A percentile compares a stretch with the other conserved stretches of the same genome.
Conservation (phyloP, 1,140 invertebrate genomes). For the Pantala flavescens region DNA sequence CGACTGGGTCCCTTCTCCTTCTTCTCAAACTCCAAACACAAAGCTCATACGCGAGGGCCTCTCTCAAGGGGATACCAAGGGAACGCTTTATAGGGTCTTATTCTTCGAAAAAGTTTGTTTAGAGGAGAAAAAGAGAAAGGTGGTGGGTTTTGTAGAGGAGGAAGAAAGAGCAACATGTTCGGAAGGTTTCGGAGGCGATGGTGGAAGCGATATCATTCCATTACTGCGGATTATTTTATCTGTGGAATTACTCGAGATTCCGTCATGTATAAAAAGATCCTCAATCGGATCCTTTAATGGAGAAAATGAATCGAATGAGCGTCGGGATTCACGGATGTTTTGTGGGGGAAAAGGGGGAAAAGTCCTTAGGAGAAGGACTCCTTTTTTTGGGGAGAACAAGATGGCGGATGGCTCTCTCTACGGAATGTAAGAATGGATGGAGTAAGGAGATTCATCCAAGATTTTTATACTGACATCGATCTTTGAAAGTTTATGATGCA, state of each 20-base stretch:
- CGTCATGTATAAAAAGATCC: slow-evolving; percentile 16
- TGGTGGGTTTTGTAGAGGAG: not conserved
- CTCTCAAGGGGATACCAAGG: not conserved
- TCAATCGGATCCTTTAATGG: slow-evolving; percentile 26
- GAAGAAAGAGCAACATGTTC: not conserved
- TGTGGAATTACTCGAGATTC: slow-evolving; percentile 22
- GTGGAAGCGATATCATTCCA: slow-evolving; percentile 26
- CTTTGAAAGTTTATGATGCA: no score
- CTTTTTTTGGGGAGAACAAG: no score
- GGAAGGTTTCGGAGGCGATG: not conserved
- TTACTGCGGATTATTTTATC: slow-evolving; percentile 28
- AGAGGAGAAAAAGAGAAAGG: not conserved
- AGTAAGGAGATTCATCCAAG: no score
- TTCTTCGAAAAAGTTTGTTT: not conserved
- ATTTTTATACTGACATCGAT: no score
- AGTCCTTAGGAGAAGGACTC: not conserved
- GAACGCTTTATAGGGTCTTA: not conserved
- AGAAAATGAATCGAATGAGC: slow-evolving; percentile 30
- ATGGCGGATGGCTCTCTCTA: no score
- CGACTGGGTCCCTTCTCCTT: not conserved
- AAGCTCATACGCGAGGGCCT: not conserved
- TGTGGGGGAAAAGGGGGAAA: slow-evolving; percentile 11
- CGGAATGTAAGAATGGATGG: no score
- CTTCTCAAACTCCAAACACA: not conserved
- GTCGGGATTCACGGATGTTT: slow-evolving; percentile 26